Evolutionary conservation across 2,113 vertebrate species (phyloP).

Genomic region (Pachypanchax playfairii): DNA sequence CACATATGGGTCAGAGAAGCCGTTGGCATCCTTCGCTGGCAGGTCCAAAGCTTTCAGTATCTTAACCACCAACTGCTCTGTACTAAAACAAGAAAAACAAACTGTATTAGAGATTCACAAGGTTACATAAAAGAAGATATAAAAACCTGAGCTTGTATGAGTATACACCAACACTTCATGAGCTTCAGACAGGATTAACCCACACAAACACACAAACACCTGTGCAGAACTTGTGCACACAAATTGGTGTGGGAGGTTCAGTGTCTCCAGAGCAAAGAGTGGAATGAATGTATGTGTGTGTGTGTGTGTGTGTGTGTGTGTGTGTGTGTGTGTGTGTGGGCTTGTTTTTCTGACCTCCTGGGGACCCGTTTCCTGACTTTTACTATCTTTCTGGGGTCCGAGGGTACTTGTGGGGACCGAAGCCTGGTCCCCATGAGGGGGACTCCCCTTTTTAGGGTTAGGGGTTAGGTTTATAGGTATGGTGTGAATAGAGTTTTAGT

Average conservation of each 20-base stretch:
- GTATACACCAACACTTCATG: constrained; percentile 15
- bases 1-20: constrained; percentile 93
- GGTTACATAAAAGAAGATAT: constrained; percentile 1
- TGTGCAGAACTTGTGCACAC: constrained; percentile 25
- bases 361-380: no score
- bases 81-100: constrained; percentile 64
- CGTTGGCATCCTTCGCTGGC: constrained; percentile 91
- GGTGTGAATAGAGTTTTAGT: no score
- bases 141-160: neutral
- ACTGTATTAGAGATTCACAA: neutral
- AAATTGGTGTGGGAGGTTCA: constrained; percentile 42
- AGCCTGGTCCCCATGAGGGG: no score
- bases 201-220: constrained; percentile 40
- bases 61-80: constrained; percentile 91
- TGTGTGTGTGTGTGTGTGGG: constrained; percentile 15
- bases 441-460: no score
- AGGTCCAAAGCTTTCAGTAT: constrained; percentile 92
- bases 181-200: constrained; percentile 45
- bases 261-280: constrained; percentile 34
- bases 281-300: constrained; percentile 14
- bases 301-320: constrained; percentile 17
- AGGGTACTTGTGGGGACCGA: no score
- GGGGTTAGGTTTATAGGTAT: no score
- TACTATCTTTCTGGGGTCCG: no score
- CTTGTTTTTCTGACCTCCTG: constrained; percentile 24